These are phyloP conservation scores for Boloria euphrosyne DNA, from an alignment of 2,888 invertebrate genomes.

Conservation along the genomic window DNA sequence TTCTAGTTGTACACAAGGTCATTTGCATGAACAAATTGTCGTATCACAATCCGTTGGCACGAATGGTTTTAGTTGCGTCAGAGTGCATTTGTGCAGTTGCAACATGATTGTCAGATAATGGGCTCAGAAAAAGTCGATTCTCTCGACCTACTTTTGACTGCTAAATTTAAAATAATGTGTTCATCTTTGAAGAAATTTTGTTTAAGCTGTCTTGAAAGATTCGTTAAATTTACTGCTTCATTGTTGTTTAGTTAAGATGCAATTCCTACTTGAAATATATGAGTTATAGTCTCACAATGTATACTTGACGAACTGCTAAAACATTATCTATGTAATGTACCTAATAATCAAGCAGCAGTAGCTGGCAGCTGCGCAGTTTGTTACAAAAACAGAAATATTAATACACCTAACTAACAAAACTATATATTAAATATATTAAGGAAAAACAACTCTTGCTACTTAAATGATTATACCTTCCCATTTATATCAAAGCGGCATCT, in stretches of 20 bases:
- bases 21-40: constrained; percentile 41
- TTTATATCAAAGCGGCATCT: neutral
- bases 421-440: neutral
- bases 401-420: neutral
- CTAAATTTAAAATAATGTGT: constrained; percentile 53
- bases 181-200: constrained; percentile 14
- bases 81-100: constrained; percentile 63
- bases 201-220: neutral
- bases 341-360: no score
- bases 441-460: neutral
- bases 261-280: neutral
- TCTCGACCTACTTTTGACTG: constrained; percentile 57
- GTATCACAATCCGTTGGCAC: constrained; percentile 45
- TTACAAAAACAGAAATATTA: neutral
- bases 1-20: constrained; percentile 43
- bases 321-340: no score
- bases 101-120: constrained; percentile 52
- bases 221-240: neutral
- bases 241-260: neutral
- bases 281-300: neutral
- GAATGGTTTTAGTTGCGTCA: constrained; percentile 61
- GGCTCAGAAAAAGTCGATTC: constrained; percentile 47
- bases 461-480: neutral
- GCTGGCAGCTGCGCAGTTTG: no score
- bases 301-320: neutral